phyloP scores from a whole-genome alignment of 2,797 vertebrate species.

The Lithobates pipiens region DNA sequence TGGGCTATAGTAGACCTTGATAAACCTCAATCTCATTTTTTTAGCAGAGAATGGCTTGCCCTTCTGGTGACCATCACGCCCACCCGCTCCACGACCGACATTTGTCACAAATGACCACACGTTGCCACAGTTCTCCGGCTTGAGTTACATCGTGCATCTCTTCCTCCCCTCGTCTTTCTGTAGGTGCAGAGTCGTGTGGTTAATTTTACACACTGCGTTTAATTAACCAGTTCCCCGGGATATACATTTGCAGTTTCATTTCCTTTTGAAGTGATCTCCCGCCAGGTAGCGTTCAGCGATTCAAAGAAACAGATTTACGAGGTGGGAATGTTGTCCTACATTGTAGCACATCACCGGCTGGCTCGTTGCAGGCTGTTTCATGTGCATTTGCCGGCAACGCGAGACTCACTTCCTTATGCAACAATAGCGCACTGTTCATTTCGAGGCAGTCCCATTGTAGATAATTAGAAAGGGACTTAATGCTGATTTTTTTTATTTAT shows the following conservation, averaged over 20 bases:
- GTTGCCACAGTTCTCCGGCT: background rate
- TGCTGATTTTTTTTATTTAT: too few species aligned
- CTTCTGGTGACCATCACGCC: background rate
- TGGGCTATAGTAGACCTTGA: background rate
- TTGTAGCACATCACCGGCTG: background rate
- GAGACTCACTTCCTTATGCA: background rate
- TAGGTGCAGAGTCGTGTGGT: background rate
- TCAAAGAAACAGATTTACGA: slow-evolving; percentile 31
- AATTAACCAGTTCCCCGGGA: slow-evolving; percentile 45
- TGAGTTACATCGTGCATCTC: background rate
- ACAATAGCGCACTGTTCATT: background rate
- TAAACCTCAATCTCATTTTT: background rate
- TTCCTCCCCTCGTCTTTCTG: background rate
- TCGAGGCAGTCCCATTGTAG: background rate
- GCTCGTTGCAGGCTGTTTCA: background rate
- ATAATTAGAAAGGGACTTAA: background rate
- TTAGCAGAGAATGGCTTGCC: too few species aligned
- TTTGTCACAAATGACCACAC: background rate
- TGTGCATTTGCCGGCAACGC: background rate
- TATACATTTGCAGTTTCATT: slow-evolving; percentile 13
- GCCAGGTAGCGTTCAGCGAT: background rate
- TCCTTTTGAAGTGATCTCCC: slow-evolving; percentile 18
- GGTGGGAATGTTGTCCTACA: slow-evolving; percentile 15
- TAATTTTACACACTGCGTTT: slow-evolving; percentile 10
- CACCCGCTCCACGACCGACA: background rate